These are phyloP conservation scores for Deroplatys truncata DNA, from an alignment of 2,888 invertebrate genomes.

Conservation along the genomic window DNA sequence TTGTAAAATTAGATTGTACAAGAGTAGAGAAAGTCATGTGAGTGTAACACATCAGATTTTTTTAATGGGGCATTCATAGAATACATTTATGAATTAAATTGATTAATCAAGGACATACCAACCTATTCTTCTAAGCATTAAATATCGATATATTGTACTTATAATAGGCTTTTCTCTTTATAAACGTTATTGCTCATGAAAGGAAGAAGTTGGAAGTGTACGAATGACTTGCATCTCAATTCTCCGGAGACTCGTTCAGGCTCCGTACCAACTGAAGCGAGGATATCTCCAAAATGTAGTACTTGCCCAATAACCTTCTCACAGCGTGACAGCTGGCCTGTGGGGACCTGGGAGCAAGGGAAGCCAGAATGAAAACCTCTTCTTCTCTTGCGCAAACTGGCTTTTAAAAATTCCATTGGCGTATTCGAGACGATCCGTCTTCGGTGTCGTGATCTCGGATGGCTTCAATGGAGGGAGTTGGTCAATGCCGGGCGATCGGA, in stretches of 20 bases:
- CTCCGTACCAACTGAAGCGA: not conserved
- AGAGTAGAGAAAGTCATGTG: no score
- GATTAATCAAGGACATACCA: no score
- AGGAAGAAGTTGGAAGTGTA: not conserved
- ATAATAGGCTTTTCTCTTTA: not conserved
- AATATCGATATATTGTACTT: not conserved
- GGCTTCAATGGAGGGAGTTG: conserved; percentile 12
- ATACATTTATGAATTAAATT: no score
- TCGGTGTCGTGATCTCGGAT: not conserved
- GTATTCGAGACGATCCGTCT: not conserved
- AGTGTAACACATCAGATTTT: no score
- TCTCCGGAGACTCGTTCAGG: not conserved
- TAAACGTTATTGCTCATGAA: not conserved
- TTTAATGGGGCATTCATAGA: no score
- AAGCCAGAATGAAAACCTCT: not conserved
- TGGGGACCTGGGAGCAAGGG: not conserved
- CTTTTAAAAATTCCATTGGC: conserved; percentile 6
- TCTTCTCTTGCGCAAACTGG: not conserved
- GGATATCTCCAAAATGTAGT: not conserved
- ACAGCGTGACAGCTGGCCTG: not conserved
- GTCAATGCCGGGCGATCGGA: not conserved
- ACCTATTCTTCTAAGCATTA: no score
- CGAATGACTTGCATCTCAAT: not conserved
- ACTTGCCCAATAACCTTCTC: not conserved
- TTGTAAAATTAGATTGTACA: no score